Conservation (phyloP, 2,113 vertebrate species). For the Malurus melanocephalus region DNA sequence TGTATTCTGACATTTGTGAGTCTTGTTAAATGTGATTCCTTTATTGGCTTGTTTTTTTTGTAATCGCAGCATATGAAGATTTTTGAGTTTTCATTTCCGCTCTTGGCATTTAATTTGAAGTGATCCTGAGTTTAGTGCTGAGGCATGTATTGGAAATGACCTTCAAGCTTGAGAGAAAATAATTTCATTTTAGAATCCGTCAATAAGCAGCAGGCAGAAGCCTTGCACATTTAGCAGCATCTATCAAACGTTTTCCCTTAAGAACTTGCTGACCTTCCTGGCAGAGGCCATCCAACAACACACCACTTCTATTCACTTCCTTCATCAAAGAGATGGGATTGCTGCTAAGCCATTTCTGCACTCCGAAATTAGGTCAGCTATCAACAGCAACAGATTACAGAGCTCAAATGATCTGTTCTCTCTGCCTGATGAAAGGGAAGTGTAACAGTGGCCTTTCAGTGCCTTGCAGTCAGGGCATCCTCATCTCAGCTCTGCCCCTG, state of each 20-base stretch:
- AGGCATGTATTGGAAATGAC: conserved; percentile 11
- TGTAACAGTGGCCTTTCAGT: not conserved
- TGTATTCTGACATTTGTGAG: not conserved
- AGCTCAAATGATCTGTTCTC: not conserved
- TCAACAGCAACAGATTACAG: conserved; percentile 22
- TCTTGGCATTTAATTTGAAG: conserved; percentile 35
- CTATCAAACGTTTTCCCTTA: conserved; percentile 52
- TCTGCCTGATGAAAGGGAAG: not conserved
- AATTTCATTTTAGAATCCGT: conserved; percentile 51
- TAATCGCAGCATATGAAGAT: conserved; percentile 2
- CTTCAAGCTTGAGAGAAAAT: conserved; percentile 61
- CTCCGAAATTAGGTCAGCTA: conserved; percentile 49
- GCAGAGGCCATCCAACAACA: conserved; percentile 14
- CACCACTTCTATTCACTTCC: conserved; percentile 18
- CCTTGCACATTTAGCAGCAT: conserved; percentile 53
- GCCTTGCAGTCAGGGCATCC: not conserved
- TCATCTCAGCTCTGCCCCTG: not conserved
- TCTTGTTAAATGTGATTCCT: not conserved
- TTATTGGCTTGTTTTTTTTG: not conserved
- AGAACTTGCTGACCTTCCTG: conserved; percentile 59
- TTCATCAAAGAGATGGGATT: conserved; percentile 39
- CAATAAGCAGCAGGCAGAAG: conserved; percentile 57
- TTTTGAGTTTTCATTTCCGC: conserved; percentile 18
- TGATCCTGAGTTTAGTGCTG: not conserved
- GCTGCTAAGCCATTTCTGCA: conserved; percentile 12